phyloP scores from a whole-genome alignment of 2,113 vertebrate species.

The Thymallus thymallus region DNA sequence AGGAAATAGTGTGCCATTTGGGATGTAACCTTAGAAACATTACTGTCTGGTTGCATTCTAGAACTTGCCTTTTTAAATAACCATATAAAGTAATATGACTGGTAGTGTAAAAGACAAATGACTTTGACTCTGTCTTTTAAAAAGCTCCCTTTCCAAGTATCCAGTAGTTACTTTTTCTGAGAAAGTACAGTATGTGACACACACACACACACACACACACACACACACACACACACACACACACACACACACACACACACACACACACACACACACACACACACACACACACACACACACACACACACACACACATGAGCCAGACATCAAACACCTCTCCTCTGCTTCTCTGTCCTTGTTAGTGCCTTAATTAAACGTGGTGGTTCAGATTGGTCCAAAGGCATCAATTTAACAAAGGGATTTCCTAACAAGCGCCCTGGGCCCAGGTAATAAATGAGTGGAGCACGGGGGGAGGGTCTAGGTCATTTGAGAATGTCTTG shows the following conservation, averaged over 20 bases:
- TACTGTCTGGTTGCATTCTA: background rate
- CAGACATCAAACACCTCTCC: conserved; percentile 2
- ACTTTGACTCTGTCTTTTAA: background rate
- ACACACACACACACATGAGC: too few relatives aligned
- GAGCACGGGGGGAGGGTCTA: background rate
- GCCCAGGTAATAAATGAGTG: background rate
- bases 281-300: too few relatives aligned
- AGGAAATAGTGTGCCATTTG: too few relatives aligned
- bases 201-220: too few relatives aligned
- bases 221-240: too few relatives aligned
- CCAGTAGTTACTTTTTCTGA: background rate
- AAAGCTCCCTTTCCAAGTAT: background rate
- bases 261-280: too few relatives aligned
- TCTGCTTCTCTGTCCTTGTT: background rate
- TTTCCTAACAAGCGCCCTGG: conserved; percentile 1
- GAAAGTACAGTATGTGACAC: too few relatives aligned
- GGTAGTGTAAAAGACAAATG: background rate
- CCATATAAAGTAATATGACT: background rate
- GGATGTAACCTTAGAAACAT: background rate
- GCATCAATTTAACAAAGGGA: conserved; percentile 4
- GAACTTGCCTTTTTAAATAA: background rate
- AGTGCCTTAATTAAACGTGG: background rate
- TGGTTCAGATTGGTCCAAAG: background rate
- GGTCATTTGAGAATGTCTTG: background rate
- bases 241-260: too few relatives aligned